Conservation (phyloP, 2,797 vertebrate genomes). For the Hozukius guyotensis region DNA sequence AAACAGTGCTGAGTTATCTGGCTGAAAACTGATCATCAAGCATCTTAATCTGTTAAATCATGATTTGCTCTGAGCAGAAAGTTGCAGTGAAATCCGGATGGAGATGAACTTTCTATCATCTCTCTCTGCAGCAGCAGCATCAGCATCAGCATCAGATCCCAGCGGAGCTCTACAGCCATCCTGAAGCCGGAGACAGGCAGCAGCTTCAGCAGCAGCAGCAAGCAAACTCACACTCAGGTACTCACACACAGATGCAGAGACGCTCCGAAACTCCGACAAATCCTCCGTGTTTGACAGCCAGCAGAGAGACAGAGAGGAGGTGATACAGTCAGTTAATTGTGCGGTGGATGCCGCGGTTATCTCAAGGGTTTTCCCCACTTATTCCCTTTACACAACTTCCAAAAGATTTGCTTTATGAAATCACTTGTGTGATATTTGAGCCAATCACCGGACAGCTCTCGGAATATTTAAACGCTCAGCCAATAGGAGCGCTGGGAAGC, state of each 20-base stretch:
- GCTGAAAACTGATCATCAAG: neutral
- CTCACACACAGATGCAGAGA: slow-evolving; percentile 73
- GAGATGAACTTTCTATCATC: slow-evolving; percentile 60
- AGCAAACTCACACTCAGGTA: slow-evolving; percentile 56
- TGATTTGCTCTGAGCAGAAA: slow-evolving; percentile 6
- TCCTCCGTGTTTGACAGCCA: slow-evolving; percentile 53
- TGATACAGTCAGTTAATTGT: slow-evolving; percentile 34
- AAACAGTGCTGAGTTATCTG: neutral
- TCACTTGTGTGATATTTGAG: slow-evolving; percentile 57
- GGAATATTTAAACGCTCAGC: slow-evolving; percentile 69
- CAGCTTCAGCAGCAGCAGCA: slow-evolving; percentile 14
- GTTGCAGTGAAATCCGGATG: slow-evolving; percentile 32
- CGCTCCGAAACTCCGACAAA: slow-evolving; percentile 58
- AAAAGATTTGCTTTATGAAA: slow-evolving; percentile 84
- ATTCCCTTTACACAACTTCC: slow-evolving; percentile 82
- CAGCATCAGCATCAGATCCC: slow-evolving; percentile 14
- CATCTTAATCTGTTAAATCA: neutral
- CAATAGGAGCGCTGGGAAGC: slow-evolving; percentile 58
- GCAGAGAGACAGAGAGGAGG: neutral
- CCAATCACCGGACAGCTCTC: slow-evolving; percentile 67
- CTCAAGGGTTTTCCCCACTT: slow-evolving; percentile 70
- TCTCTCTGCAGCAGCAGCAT: slow-evolving; percentile 29
- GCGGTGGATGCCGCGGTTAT: slow-evolving; percentile 53
- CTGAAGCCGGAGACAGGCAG: slow-evolving; percentile 7
- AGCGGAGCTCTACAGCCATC: slow-evolving; percentile 25